phyloP scores from a whole-genome alignment of 1,140 invertebrate genomes.

The Zaprionus camerounensis region DNA sequence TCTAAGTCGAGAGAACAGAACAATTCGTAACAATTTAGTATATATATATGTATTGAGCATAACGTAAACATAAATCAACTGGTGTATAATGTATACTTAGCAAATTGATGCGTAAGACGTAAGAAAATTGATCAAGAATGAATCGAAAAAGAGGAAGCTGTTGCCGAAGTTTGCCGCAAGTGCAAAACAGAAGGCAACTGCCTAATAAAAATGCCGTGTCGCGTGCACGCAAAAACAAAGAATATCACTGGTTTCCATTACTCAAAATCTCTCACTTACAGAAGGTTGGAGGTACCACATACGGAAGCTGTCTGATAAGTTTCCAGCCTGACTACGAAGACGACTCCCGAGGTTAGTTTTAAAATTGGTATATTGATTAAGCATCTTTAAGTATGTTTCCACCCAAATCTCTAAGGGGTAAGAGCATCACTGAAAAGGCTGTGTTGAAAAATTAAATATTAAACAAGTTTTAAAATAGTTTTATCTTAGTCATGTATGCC shows the following conservation, averaged over 20 bases:
- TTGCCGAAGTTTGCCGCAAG: conserved; percentile 16
- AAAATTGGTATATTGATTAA: too few species aligned
- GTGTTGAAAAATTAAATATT: too few species aligned
- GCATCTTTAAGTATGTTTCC: too few species aligned
- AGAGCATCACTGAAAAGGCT: too few species aligned
- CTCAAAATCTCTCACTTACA: background rate
- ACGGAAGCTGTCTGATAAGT: too few species aligned
- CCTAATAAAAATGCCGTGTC: conserved; percentile 49
- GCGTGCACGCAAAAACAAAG: conserved; percentile 59
- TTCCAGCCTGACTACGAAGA: too few species aligned
- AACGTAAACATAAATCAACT: conserved; percentile 44
- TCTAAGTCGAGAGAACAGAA: conserved; percentile 43
- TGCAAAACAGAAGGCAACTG: conserved; percentile 21
- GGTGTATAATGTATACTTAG: conserved; percentile 55
- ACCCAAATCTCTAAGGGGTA: too few species aligned
- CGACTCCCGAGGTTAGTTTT: too few species aligned
- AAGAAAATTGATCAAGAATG: conserved; percentile 21
- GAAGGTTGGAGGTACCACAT: too few species aligned
- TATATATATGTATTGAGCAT: conserved; percentile 15
- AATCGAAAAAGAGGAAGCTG: conserved; percentile 19
- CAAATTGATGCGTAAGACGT: conserved; percentile 47
- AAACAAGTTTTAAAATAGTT: too few species aligned
- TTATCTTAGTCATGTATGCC: too few species aligned
- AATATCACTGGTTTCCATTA: conserved; percentile 26
- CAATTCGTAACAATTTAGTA: conserved; percentile 70